These are phyloP conservation scores for Hyperoplus immaculatus DNA, from an alignment of 2,797 vertebrate genomes.

Conservation along the genomic window DNA sequence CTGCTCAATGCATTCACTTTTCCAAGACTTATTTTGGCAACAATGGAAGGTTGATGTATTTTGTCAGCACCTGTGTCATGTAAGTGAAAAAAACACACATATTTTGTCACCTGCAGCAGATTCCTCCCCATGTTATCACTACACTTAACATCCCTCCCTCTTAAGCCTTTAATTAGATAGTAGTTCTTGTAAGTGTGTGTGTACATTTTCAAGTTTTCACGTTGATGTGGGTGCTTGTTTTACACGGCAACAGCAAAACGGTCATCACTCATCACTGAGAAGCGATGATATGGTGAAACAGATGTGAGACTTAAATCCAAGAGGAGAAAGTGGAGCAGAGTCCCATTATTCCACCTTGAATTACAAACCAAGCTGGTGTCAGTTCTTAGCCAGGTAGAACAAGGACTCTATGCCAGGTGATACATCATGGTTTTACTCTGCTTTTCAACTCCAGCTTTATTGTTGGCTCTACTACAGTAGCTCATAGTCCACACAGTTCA, in stretches of 20 bases:
- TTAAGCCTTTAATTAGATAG: conserved; percentile 38
- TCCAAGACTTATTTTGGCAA: neutral
- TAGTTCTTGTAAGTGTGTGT: neutral
- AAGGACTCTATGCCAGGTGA: neutral
- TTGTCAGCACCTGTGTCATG: conserved; percentile 26
- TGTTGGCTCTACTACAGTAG: neutral
- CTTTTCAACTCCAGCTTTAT: neutral
- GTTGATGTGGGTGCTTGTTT: conserved; percentile 1
- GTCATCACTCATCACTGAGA: conserved; percentile 17
- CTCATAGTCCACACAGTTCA: neutral
- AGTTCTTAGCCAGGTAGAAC: neutral
- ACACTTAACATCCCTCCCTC: neutral
- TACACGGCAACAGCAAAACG: conserved; percentile 26
- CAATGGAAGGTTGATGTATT: neutral
- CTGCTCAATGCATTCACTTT: neutral
- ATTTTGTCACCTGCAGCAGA: conserved; percentile 14
- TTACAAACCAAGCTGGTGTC: conserved; percentile 23
- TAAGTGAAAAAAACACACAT: conserved; percentile 1
- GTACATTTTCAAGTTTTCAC: neutral
- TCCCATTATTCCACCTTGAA: conserved; percentile 4
- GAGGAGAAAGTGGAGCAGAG: conserved; percentile 37
- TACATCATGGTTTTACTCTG: conserved; percentile 3
- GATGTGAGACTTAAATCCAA: conserved; percentile 8
- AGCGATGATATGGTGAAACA: conserved; percentile 20
- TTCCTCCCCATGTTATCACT: neutral